phyloP scores from a whole-genome alignment of 1,140 invertebrate species.

The Hycleus cichorii region DNA sequence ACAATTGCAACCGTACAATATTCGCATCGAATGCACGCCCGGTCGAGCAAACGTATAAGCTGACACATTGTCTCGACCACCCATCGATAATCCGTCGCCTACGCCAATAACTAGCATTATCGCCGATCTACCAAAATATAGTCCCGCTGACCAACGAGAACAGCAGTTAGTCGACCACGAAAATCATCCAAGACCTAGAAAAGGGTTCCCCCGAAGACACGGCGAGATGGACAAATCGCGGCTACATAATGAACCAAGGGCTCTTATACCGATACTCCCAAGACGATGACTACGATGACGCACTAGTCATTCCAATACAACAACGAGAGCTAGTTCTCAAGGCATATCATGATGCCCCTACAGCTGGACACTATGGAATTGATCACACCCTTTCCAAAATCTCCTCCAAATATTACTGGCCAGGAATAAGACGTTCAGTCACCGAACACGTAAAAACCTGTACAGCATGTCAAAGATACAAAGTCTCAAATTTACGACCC shows the following conservation, averaged over 20 bases:
- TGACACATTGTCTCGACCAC: constrained; percentile 29
- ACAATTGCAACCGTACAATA: constrained; percentile 28
- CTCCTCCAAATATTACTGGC: constrained; percentile 27
- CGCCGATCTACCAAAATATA: constrained; percentile 25
- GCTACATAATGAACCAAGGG: constrained; percentile 30
- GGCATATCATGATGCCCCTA: constrained; percentile 1
- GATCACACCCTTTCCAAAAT: too few species aligned
- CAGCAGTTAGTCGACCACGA: constrained; percentile 26
- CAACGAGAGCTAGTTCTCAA: neutral
- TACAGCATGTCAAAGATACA: constrained; percentile 20
- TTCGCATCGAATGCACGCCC: constrained; percentile 25
- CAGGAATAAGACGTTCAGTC: constrained; percentile 29
- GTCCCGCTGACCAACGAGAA: constrained; percentile 20
- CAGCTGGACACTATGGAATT: neutral
- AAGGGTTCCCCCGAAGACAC: neutral
- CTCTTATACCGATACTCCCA: constrained; percentile 30
- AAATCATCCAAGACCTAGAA: constrained; percentile 18
- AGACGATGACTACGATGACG: constrained; percentile 27
- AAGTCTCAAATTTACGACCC: constrained; percentile 19
- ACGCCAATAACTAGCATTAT: constrained; percentile 22
- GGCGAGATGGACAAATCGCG: constrained; percentile 19
- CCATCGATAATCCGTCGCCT: neutral
- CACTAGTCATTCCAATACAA: constrained; percentile 22
- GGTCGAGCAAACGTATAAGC: constrained; percentile 33
- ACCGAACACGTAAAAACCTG: constrained; percentile 19